Evolutionary conservation across 2,888 invertebrate genomes (phyloP).

Genomic region (Metalampra italica): DNA sequence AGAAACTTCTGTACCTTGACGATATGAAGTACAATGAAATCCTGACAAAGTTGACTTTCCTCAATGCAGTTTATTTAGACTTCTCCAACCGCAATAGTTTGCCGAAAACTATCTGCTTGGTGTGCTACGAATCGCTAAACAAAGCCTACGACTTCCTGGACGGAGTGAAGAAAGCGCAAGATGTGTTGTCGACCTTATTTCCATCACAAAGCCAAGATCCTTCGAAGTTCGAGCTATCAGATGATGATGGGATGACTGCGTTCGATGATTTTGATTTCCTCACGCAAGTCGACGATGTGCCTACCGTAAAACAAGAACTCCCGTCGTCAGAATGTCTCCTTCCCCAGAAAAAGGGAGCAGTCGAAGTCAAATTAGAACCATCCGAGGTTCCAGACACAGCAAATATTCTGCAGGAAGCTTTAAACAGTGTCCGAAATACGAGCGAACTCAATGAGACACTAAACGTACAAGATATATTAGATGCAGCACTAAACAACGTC

Average conservation of each 20-base stretch:
- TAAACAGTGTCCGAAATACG: constrained; percentile 5
- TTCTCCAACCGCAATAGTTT: constrained; percentile 38
- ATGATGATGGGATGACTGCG: constrained; percentile 40
- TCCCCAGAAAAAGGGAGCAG: constrained; percentile 33
- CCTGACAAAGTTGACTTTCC: constrained; percentile 40
- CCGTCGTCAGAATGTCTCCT: neutral
- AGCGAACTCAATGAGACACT: constrained; percentile 25
- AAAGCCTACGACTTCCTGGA: constrained; percentile 56
- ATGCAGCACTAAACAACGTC: constrained; percentile 46
- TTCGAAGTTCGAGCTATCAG: constrained; percentile 34
- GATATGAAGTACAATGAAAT: constrained; percentile 42
- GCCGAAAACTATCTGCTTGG: constrained; percentile 59
- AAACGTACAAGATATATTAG: constrained; percentile 54
- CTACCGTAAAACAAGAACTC: constrained; percentile 28
- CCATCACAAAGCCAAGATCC: constrained; percentile 17
- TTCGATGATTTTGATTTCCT: constrained; percentile 50
- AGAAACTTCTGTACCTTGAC: constrained; percentile 51
- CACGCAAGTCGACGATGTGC: constrained; percentile 22
- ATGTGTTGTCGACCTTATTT: constrained; percentile 38
- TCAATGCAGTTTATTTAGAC: constrained; percentile 62
- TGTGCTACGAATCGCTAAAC: constrained; percentile 55
- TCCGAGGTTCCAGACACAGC: constrained; percentile 13
- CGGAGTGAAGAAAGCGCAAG: constrained; percentile 47
- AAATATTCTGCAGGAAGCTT: constrained; percentile 1
- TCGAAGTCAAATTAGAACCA: constrained; percentile 52